Conservation (phyloP, 2,797 vertebrate species). For the Anableps anableps region DNA sequence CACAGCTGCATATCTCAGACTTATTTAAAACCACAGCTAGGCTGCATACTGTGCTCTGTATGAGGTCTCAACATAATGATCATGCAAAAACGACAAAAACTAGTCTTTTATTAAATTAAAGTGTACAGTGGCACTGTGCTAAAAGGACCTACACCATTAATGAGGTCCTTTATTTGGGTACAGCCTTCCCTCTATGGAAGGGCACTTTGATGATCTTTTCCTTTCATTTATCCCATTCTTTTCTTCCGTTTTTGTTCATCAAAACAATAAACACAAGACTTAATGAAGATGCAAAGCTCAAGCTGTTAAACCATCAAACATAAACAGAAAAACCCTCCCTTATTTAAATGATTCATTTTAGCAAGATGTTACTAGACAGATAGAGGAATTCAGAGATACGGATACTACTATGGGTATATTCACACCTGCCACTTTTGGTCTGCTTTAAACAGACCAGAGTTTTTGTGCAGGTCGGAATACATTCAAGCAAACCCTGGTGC, state of each 20-base stretch:
- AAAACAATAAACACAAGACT: conserved; percentile 62
- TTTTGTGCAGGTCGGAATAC: too few species aligned
- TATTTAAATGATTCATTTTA: conserved; percentile 72
- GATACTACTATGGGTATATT: too few species aligned
- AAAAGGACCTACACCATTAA: conserved; percentile 32
- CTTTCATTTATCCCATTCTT: conserved; percentile 30
- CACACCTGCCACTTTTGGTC: too few species aligned
- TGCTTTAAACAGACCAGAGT: too few species aligned
- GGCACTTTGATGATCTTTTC: conserved; percentile 41
- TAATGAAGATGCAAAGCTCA: conserved; percentile 61
- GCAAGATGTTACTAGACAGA: conserved; percentile 53
- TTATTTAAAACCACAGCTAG: conserved; percentile 52
- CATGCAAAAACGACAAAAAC: conserved; percentile 6
- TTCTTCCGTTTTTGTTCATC: conserved; percentile 51
- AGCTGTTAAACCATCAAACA: conserved; percentile 76
- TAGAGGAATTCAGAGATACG: conserved; percentile 64
- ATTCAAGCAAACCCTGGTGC: too few species aligned
- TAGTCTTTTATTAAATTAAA: conserved; percentile 8
- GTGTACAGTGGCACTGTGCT: conserved; percentile 1
- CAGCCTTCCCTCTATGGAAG: conserved; percentile 32
- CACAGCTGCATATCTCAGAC: conserved; percentile 33
- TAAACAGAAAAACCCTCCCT: conserved; percentile 65
- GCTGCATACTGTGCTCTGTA: conserved; percentile 21
- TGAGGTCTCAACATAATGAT: conserved; percentile 44
- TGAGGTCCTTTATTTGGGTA: conserved; percentile 13